Base-by-base conservation (phyloP, 1,140 invertebrate species). In the Agrilus planipennis region DNA sequence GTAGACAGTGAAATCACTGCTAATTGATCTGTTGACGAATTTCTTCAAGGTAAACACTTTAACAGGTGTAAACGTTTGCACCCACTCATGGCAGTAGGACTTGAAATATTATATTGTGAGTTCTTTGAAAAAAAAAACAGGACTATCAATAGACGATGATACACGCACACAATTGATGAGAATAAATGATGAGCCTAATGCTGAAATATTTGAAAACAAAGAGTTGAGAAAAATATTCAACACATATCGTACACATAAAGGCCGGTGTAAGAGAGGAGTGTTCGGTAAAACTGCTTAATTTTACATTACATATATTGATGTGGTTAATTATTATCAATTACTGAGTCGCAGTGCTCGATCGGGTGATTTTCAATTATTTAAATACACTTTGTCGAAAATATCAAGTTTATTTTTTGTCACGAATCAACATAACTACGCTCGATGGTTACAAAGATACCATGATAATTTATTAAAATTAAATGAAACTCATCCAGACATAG, bases 341-440 rank as follows among this genome's bases (percentile, higher is more conserved):
- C 15, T 34, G 32, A 34, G 32, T 17, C 32, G 18, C 6, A 34
- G 32, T 18, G 19, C 19, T 3, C 16, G 32, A n/a, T 17, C 32
- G 4, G 32, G 32, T 3, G 18, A 34, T 18, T 34, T 34, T 34
- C 19, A 14, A 18, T 34, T 34, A n/a, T 34, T 17, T n/a, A 34
- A 34, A 34, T 34, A 17, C n/a, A 34, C 19, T 17, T 34, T 34
- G 15, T 17, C 32, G 5, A 34, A 34, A 34, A 31, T 31, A 6
- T 11, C 29, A 7, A 35, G 16, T 20, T 5, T 20, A 18, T 35
- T 35, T 15, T 23, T 37, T 47, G 34, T 43, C 6, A 48, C 53
- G 12, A 62, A 61, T 41, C 55, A 54, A 30, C 51, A 39, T 2
- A 59, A 61, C 50, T 60, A 60, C 44, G 31, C 53, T 9, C 41